Base-by-base conservation (phyloP, 2,113 vertebrate genomes). In the Echinops telfairi region DNA sequence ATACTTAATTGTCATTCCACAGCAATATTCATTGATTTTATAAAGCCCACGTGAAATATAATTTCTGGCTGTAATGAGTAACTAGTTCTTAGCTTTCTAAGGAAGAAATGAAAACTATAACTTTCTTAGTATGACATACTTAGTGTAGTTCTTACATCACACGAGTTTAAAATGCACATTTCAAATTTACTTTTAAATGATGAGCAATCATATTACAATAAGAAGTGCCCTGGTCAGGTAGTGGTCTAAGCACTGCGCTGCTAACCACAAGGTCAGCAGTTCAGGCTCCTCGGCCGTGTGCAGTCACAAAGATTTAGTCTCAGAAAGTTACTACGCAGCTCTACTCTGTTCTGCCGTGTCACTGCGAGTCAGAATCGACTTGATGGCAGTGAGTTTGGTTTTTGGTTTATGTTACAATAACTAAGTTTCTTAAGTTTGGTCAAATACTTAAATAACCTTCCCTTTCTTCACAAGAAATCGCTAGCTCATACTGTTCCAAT, bases 381-480 rank as follows among this genome's bases (percentile, higher is more conserved):
- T 53, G 47, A 10, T 53, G 47, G 47, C 47, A 53, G 47, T 53
- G 47, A 53, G 47, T 53, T 10, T 53, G 47, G 47, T 53, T 53
- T 53, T 4, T 10, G 47, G 47, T 53, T 6, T 53, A 53, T 87
- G 7, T 40, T 47, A 29, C 0, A 62, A 83, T 31, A 95, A 76
- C 57, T 78, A 84, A 81, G 62, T 91, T 89, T 57, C 19, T 83
- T 75, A 93, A 53, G 43, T 77, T 83, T 81, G 6, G 5, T 40
- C 12, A 53, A 57, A 77, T 53, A 78, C 23, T 77, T 40, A 86
- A 58, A 57, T 83, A 66, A 81, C 25, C 22, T 81, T 36, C 20
- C 31, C 80, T 85, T 27, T 78, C 40, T 66, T 93, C 81, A 84
- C 27, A 80, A 89, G 58, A 89, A 7, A 88, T 33, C 71, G 73